Evolutionary conservation across 2,113 vertebrate species (phyloP), one percentile per base, ranked within the genome.

Genomic region (Phrynosoma blainvillii): DNA sequence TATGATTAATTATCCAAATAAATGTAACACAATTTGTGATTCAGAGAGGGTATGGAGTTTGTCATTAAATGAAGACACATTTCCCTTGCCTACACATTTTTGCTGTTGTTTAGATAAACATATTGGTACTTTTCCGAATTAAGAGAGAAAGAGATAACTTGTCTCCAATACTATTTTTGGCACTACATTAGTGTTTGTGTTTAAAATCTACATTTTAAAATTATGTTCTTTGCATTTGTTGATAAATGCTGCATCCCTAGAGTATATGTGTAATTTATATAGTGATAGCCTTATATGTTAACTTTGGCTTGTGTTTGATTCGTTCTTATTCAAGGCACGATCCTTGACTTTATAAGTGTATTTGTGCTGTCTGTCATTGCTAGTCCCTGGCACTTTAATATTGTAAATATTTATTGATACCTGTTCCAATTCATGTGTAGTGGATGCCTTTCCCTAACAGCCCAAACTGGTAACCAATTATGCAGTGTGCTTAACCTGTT

Each of bases 391-490:
- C 56, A 81, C 21, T 47, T 70, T 23, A n/a, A 13, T 68, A 2
- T 11, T 59, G 54, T 12, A 80, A 80, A 73, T 40, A 80, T 59
- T 59, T 30, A 18, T 76, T 92, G 68, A 66, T 65, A 11, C 78
- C 25, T 11, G 3, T 62, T 30, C 10, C 1, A 47, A 78, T 59
- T 36, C n/a, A 4, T 66, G 2, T 1, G 13, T 10, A 32, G 25
- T 14, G 47, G 42, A 54, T n/a, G 16, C 23, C 74, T 11, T 86
- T 30, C 9, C 42, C 59, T 52, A 59, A 62, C 54, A 81, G 32
- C 78, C 25, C 76, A 73, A 70, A 87, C 62, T 76, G 80, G 70
- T 86, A 74, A 82, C n/a, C 83, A 79, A 79, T 85, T 77, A 40
- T 90, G 87, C 47, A 1, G 5, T 1, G 3, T 40, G 83, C 1